A percentile compares a stretch with the other conserved stretches of the same genome.
Evolutionary conservation across 2,113 vertebrate genomes (phyloP).

Genomic region (Helogale parvula): DNA sequence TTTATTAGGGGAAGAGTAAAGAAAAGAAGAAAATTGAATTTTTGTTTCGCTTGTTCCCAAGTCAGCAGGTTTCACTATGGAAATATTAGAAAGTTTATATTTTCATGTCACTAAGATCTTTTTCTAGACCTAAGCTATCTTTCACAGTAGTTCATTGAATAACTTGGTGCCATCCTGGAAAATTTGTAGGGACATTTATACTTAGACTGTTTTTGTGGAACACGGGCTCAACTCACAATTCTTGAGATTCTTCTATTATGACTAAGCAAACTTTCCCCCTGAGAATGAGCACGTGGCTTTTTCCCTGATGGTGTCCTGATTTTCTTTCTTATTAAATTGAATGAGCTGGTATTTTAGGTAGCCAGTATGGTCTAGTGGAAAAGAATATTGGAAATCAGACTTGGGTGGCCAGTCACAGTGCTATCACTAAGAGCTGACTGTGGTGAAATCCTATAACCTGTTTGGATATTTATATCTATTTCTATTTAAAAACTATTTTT

Average conservation of each 20-base stretch:
- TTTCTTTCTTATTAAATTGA: slow-evolving; percentile 1
- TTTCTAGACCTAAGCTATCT: slow-evolving; percentile 14
- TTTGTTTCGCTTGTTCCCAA: neutral
- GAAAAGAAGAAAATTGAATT: neutral
- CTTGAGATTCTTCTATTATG: slow-evolving; percentile 13
- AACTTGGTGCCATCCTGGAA: neutral
- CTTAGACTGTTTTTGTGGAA: neutral
- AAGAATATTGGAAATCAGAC: neutral
- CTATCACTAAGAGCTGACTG: neutral
- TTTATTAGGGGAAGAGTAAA: neutral
- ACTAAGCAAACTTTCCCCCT: neutral
- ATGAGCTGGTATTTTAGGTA: neutral
- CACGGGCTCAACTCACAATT: neutral
- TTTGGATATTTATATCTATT: slow-evolving; percentile 14
- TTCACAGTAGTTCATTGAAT: neutral
- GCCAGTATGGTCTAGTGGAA: neutral
- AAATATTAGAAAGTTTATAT: slow-evolving; percentile 7
- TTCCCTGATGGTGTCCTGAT: neutral
- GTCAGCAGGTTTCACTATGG: neutral
- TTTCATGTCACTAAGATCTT: slow-evolving; percentile 20
- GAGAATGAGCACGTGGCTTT: neutral
- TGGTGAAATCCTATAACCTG: neutral
- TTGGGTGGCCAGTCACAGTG: neutral
- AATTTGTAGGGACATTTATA: neutral
- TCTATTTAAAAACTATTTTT: neutral